Percentiles rank a stretch among this genome's conserved stretches.
Evolutionary conservation across 2,888 invertebrate species (phyloP).

Genomic region (Nephrotoma appendiculata): DNA sequence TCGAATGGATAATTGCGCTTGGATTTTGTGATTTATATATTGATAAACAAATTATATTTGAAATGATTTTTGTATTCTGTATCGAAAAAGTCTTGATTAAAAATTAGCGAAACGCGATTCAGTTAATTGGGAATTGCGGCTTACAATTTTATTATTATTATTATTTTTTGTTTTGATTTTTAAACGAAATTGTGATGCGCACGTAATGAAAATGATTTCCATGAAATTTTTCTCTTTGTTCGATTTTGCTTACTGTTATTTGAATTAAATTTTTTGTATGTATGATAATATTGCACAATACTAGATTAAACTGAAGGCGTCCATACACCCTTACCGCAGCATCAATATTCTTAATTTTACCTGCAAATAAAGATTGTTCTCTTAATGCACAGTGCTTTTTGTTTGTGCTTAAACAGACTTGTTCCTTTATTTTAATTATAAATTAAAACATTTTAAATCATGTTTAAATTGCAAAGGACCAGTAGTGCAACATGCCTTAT

Average conservation of each 20-base stretch:
- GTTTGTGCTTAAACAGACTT: too few species aligned
- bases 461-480: too few species aligned
- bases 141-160: background rate
- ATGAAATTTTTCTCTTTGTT: background rate
- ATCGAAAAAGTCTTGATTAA: background rate
- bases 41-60: background rate
- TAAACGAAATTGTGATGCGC: background rate
- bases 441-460: too few species aligned
- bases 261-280: background rate
- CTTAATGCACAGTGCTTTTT: too few species aligned
- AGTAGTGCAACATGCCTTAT: too few species aligned
- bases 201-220: background rate
- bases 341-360: too few species aligned
- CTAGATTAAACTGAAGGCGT: too few species aligned
- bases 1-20: background rate
- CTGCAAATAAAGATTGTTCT: too few species aligned
- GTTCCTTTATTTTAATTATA: too few species aligned
- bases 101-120: background rate
- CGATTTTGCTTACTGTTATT: background rate
- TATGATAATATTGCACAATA: too few species aligned
- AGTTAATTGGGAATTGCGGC: background rate
- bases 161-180: background rate
- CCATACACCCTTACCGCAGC: too few species aligned
- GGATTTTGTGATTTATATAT: background rate
- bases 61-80: background rate